Evolutionary conservation across 2,888 invertebrate species (phyloP), one percentile per base, ranked within the genome.

Genomic region (Caenorhabditis auriculariae): DNA sequence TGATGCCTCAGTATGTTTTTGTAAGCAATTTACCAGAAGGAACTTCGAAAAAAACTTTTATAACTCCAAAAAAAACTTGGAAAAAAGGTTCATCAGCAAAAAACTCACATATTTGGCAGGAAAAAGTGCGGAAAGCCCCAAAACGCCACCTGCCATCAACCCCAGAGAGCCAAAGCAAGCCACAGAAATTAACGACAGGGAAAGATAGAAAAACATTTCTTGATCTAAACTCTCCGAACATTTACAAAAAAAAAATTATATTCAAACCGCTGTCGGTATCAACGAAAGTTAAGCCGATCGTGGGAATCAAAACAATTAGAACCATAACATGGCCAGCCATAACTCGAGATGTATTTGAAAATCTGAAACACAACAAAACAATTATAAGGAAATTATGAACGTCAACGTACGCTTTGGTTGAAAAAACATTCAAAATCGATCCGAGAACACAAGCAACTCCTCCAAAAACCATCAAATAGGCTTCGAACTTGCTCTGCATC

Each of bases 141-240:
- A 35, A 45, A 73, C 61, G 0, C 70, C 73, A 7, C 66, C 70
- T 41, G 66, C 73, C 39, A 73, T 65, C 52, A 70, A 45, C 39
- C 73, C 73, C 12, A 73, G 50, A 2, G 69, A 65, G n/a, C 67
- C 70, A 28, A 69, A 66, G 47, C 63, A 61, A 6, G 70, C 66
- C 7, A 66, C 44, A 9, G 64, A 57, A 2, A 68, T 60, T 27
- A 73, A 29, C 2, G 21, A 21, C 63, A 70, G 57, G 0, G 70
- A 66, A 27, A 69, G 23, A 38, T 62, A 58, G 60, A 70, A 73
- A 59, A 73, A 73, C 3, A 45, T 24, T 5, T 47, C 15, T 29
- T 73, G 73, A 44, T 56, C 63, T 66, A 39, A 21, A 58, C 21
- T n/a, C 23, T n/a, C 7, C 44, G 5, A 45, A 28, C 29, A 19